Evolutionary conservation across 2,113 vertebrate genomes (phyloP), one percentile per base, ranked within the genome.

Genomic region (Entomyzon cyanotis): DNA sequence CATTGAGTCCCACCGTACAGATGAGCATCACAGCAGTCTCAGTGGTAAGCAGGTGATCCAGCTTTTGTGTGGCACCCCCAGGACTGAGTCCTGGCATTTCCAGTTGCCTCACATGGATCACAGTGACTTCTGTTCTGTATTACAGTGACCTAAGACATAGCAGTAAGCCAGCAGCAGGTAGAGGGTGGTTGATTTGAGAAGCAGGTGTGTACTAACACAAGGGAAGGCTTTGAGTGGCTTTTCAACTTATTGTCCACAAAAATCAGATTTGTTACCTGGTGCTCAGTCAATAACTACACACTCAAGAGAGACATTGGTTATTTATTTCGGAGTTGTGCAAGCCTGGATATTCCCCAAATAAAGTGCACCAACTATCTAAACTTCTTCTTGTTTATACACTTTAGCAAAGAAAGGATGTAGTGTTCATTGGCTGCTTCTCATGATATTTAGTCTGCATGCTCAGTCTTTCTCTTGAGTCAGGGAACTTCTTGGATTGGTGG

Each of bases 41-140:
- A 47, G 63, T 30, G 47, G 55, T 3, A 17, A 71, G 37, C 22
- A 70, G 64, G 37, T 58, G 53, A 83, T 59, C 35, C 37, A 60
- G 46, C 41, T 79, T 17, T 30, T 1, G 0, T 1, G 1, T n/a
- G 28, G 49, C 30, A 47, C 11, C n/a, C 2, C 1, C 44, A 15
- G 28, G 24, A 56, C 41, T 0, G 1, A 74, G 74, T 35, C 74
- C 53, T 37, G 35, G 9, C 28, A 6, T 10, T 50, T 52, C 52
- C 1, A 0, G 11, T 6, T 76, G 53, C 49, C 23, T 77, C 42
- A 16, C 0, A 0, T 1, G 0, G 1, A 18, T 55, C 30, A 8
- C 2, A 8, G n/a, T 56, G 70, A 44, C 25, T 92, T 80, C 41
- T 78, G 0, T 22, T 62, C 28, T 90, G 15, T 46, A 3, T 50